These are phyloP conservation scores for Halocynthia aurantium DNA, from an alignment of 23 tunicate species.

Conservation along the genomic window DNA sequence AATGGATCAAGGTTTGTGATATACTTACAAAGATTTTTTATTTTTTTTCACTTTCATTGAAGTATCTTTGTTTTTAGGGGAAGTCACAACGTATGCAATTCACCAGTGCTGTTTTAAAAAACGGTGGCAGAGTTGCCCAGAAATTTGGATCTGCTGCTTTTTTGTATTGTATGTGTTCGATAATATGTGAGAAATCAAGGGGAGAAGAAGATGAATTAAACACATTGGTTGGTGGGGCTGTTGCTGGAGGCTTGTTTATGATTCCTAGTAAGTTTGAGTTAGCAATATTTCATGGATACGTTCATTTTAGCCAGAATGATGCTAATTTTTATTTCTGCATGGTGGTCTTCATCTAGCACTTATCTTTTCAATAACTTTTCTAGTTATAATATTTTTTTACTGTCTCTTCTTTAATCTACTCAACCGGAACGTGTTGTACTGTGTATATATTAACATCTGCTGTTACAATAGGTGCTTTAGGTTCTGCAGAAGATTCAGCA, in stretches of 20 bases:
- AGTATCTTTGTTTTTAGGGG: constrained; percentile 15
- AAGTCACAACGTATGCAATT: constrained; percentile 72
- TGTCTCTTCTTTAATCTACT: too few species aligned
- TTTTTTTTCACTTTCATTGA: background rate
- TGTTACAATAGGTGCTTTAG: constrained; percentile 13
- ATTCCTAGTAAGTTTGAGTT: constrained; percentile 6
- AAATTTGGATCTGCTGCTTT: constrained; percentile 74
- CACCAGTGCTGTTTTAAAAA: constrained; percentile 74
- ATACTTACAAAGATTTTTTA: background rate
- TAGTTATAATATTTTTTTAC: too few species aligned
- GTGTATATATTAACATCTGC: too few species aligned
- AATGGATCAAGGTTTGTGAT: constrained; percentile 44
- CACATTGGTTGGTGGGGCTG: constrained; percentile 75
- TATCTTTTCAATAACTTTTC: too few species aligned
- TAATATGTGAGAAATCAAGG: constrained; percentile 61
- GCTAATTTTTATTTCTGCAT: too few species aligned
- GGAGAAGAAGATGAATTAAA: constrained; percentile 85
- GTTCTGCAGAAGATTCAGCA: constrained; percentile 43
- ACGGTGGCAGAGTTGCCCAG: constrained; percentile 76
- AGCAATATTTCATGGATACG: background rate
- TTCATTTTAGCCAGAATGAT: background rate
- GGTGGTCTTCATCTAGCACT: too few species aligned
- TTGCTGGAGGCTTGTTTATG: constrained; percentile 46
- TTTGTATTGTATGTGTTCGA: constrained; percentile 79
- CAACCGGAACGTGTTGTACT: too few species aligned